Evolutionary conservation across 2,888 invertebrate genomes (phyloP).

Genomic region (Eilema sororculum): DNA sequence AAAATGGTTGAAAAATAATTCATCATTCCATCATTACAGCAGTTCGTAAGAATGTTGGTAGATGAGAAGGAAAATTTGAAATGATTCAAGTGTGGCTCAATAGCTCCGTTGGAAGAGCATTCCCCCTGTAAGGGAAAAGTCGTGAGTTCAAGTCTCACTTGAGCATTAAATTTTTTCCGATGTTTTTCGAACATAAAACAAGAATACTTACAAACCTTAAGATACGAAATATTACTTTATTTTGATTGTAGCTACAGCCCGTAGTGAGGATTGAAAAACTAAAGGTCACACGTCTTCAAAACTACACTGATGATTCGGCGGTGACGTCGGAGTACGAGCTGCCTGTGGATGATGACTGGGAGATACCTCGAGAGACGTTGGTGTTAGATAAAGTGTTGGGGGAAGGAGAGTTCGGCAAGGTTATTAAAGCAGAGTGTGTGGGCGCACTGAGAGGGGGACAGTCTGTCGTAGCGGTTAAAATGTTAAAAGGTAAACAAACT

Average conservation of each 20-base stretch:
- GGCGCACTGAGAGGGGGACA: constrained; percentile 90
- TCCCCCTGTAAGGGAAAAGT: too few relatives aligned
- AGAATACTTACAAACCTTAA: too few relatives aligned
- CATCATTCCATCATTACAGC: too few relatives aligned
- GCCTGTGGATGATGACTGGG: constrained; percentile 98
- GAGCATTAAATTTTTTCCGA: too few relatives aligned
- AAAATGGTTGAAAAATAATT: too few relatives aligned
- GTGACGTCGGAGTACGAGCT: constrained; percentile 97
- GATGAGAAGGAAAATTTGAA: too few relatives aligned
- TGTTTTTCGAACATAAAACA: too few relatives aligned
- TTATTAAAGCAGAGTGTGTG: constrained; percentile 95
- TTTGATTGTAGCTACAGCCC: constrained; percentile 90
- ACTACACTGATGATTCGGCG: constrained; percentile 89
- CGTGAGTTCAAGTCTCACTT: too few relatives aligned
- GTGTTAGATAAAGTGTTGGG: constrained; percentile 94
- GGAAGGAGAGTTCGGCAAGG: constrained; percentile 99
- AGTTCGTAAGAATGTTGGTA: too few relatives aligned
- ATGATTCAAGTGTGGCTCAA: too few relatives aligned
- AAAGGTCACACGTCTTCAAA: constrained; percentile 90
- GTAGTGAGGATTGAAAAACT: constrained; percentile 97
- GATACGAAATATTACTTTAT: too few relatives aligned
- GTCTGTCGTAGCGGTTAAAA: constrained; percentile 97
- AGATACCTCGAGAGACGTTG: constrained; percentile 93
- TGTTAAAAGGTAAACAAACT: constrained; percentile 95
- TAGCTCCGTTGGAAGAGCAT: too few relatives aligned